Evolutionary conservation across 2,113 vertebrate genomes (phyloP), one percentile per base, ranked within the genome.

Genomic region (Capreolus pygargus): DNA sequence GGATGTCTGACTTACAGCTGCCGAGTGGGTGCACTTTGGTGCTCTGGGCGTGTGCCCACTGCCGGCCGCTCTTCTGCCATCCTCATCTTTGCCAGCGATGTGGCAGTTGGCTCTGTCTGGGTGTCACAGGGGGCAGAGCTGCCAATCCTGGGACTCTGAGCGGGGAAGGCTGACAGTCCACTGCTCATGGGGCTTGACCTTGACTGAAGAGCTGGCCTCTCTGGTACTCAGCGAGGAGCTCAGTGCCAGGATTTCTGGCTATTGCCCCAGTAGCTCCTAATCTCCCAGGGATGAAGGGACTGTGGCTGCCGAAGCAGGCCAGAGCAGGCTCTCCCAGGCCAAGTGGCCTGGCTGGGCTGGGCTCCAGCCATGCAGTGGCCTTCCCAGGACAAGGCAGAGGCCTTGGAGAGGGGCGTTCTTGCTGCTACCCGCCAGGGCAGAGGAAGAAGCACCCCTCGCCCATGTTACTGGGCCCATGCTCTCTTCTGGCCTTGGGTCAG

Each of bases 41-140:
- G 11, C 64, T 78, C 30, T 50, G 27, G 74, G n/a, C 43, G 0
- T 0, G 15, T 13, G 52, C 57, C 23, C 64, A 12, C 43, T 17
- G 10, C 45, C 4, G 13, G n/a, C 4, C 7, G 7, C 23, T 84
- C 10, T 30, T 25, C 23, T 21, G 2, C 57, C 7, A 1, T 67
- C 11, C 27, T n/a, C 16, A 21, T 7, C n/a, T 58, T 39, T n/a
- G 25, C 23, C 2, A 0, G 1, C 5, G 1, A 16, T 14, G 19
- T 5, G 33, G 39, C 27, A 4, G 19, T 21, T 19, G 64, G 17
- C 57, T 64, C 61, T 33, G 39, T 6, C 15, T 13, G 60, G 45
- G 23, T n/a, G 47, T 64, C 12, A 2, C 0, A 11, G 89, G 19
- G 7, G 83, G 50, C 3, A 2, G 70, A 21, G 54, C 4, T 33